Percentiles rank a stretch among this genome's conserved stretches.
phyloP scores from a whole-genome alignment of 2,113 vertebrate species.

The Lanius ludovicianus region DNA sequence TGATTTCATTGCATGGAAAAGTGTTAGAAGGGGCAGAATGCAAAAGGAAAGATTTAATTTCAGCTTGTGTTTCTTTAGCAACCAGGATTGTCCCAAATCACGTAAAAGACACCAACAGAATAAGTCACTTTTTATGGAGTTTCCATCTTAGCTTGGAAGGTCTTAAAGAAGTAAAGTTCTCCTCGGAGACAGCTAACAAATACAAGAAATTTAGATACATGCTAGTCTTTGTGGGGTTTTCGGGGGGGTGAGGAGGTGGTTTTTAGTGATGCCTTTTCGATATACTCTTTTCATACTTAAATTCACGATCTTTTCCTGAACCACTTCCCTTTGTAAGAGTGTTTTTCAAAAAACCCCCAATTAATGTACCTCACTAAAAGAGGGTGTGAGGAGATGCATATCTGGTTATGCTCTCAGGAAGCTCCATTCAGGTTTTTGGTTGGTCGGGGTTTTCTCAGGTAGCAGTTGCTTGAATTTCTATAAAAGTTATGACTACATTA shows the following conservation, averaged over 20 bases:
- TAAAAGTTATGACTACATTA: background rate
- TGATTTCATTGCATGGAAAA: conserved; percentile 46
- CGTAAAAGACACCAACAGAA: conserved; percentile 20
- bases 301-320: background rate
- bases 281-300: background rate
- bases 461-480: background rate
- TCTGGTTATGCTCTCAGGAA: background rate
- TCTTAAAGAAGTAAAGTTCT: background rate
- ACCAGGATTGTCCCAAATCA: conserved; percentile 43
- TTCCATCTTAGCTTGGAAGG: background rate
- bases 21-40: conserved; percentile 51
- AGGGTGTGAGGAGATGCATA: background rate
- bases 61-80: conserved; percentile 59
- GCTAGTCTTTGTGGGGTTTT: background rate
- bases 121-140: background rate
- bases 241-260: fast-evolving
- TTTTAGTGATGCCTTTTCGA: background rate
- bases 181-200: background rate
- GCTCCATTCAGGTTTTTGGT: background rate
- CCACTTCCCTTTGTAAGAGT: background rate
- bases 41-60: conserved; percentile 39
- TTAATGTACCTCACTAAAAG: background rate
- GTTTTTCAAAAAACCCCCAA: background rate
- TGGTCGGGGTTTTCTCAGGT: background rate
- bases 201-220: background rate